These are phyloP conservation scores for Archegozetes longisetosus DNA, from an alignment of 1,140 invertebrate species.

Conservation along the genomic window DNA sequence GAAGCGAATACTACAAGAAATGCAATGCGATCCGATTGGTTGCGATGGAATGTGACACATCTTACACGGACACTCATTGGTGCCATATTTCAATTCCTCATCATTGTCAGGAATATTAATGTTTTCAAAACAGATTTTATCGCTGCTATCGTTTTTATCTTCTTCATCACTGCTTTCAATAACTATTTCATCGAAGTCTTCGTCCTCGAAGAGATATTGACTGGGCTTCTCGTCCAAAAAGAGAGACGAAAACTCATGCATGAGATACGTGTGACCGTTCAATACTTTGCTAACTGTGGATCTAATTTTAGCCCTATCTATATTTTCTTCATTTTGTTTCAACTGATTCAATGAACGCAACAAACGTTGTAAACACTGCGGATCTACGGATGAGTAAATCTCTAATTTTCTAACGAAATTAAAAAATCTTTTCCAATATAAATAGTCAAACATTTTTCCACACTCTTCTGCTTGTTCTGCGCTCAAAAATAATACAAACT, in stretches of 20 bases:
- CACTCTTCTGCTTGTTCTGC: background rate
- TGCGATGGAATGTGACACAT: background rate
- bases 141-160: background rate
- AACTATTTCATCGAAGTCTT: constrained; percentile 18
- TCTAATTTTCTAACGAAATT: constrained; percentile 14
- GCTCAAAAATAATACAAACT: constrained; percentile 13
- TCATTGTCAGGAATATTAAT: background rate
- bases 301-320: constrained; percentile 5
- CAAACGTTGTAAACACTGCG: background rate
- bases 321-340: background rate
- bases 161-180: background rate
- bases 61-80: constrained; percentile 15
- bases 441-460: constrained; percentile 7
- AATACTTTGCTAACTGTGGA: constrained; percentile 7
- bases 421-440: constrained; percentile 13
- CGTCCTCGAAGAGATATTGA: constrained; percentile 7
- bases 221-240: constrained; percentile 13
- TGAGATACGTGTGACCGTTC: constrained; percentile 11
- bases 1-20: constrained; percentile 10
- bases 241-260: constrained; percentile 14
- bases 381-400: constrained; percentile 3
- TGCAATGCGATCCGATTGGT: constrained; percentile 4
- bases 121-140: constrained; percentile 1
- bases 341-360: constrained; percentile 4
- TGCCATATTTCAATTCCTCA: constrained; percentile 13